Percentiles rank a stretch among this genome's conserved stretches.
Conservation (phyloP, 2,113 vertebrate species). For the Mustela nigripes region DNA sequence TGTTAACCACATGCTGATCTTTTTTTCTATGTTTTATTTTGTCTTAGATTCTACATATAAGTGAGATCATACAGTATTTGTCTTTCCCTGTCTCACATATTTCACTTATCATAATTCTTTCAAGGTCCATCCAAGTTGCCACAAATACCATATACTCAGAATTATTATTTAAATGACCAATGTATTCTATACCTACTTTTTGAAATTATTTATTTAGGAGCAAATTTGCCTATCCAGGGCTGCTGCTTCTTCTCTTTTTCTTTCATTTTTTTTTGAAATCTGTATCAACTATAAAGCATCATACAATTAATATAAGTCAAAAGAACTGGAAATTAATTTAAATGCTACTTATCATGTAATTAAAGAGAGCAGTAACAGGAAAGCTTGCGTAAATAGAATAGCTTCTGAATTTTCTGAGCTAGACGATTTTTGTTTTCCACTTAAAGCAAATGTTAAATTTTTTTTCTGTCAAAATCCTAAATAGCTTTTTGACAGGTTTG, state of each 20-base stretch:
- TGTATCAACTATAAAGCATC: slow-evolving; percentile 62
- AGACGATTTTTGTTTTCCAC: slow-evolving; percentile 76
- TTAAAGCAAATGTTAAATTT: slow-evolving; percentile 82
- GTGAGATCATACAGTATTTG: neutral
- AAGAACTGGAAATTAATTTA: slow-evolving; percentile 67
- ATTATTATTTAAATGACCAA: neutral
- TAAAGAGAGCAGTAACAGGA: slow-evolving; percentile 62
- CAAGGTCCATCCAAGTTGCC: neutral
- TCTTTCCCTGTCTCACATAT: neutral
- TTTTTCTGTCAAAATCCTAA: slow-evolving; percentile 86
- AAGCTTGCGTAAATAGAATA: slow-evolving; percentile 28
- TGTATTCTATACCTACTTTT: slow-evolving; percentile 56
- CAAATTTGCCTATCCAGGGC: neutral
- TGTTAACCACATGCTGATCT: neutral
- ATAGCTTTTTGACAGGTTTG: slow-evolving; percentile 87
- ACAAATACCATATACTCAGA: slow-evolving; percentile 24
- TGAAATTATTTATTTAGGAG: slow-evolving; percentile 41
- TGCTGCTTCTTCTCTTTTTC: neutral
- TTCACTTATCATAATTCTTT: neutral
- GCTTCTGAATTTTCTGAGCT: slow-evolving; percentile 66
- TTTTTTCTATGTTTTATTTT: neutral
- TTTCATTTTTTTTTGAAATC: neutral
- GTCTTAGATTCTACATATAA: neutral
- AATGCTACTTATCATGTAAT: slow-evolving; percentile 75
- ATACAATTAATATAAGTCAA: slow-evolving; percentile 63